A percentile compares a stretch with the other conserved stretches of the same genome.
These are phyloP conservation scores for Pangasius macronema DNA, from an alignment of 2,797 vertebrate species.

Conservation along the genomic window DNA sequence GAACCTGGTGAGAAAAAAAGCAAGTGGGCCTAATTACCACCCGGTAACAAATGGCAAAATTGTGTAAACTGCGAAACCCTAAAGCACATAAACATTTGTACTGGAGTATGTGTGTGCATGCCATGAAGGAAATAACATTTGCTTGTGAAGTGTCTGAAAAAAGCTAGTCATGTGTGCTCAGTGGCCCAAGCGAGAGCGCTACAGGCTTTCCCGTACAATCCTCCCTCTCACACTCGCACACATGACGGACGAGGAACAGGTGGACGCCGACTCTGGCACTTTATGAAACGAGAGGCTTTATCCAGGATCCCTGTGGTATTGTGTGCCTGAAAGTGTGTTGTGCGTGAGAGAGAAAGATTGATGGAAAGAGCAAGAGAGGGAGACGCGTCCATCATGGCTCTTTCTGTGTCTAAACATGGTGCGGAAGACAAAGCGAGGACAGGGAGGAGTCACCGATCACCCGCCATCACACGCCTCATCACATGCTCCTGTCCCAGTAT, in stretches of 20 bases:
- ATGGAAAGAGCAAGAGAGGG: conserved; percentile 23
- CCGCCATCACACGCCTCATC: conserved; percentile 11
- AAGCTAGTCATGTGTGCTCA: conserved; percentile 1
- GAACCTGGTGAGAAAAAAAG: background rate
- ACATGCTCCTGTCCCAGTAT: conserved; percentile 31
- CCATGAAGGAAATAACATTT: background rate
- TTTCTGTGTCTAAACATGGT: conserved; percentile 57
- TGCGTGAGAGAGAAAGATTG: conserved; percentile 23
- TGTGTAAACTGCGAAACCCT: background rate
- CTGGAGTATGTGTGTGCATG: background rate
- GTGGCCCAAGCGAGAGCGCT: background rate
- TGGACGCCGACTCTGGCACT: conserved; percentile 47
- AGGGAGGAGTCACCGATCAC: background rate
- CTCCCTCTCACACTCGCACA: conserved; percentile 35
- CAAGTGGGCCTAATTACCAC: conserved; percentile 1
- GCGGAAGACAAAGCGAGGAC: conserved; percentile 47
- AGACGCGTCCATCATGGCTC: conserved; percentile 13
- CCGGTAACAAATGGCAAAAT: conserved; percentile 14
- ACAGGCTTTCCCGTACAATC: conserved; percentile 3
- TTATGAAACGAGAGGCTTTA: conserved; percentile 55
- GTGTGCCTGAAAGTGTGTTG: conserved; percentile 39
- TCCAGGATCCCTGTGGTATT: conserved; percentile 46
- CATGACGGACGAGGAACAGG: conserved; percentile 54
- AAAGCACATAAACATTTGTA: conserved; percentile 9
- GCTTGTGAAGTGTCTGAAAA: background rate